Base-by-base conservation (phyloP, 2,888 invertebrate species). In the Drosophila neonasuta region DNA sequence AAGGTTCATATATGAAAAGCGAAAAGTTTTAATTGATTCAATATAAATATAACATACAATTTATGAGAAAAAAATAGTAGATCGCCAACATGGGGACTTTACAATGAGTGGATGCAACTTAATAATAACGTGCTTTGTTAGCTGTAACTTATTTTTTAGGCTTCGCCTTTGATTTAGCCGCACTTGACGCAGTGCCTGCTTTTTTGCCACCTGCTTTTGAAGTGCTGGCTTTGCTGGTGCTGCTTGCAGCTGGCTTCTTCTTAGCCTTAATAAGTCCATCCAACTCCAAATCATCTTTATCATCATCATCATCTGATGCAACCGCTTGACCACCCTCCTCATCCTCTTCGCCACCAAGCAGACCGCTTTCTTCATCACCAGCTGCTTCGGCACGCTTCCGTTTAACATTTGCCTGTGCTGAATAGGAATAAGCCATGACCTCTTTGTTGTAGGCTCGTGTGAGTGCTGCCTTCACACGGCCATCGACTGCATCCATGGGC, bases 401-500 rank as follows among this genome's bases (percentile, higher is more conserved):
- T 77, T 94, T 94, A 5, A 93, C 89, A 1, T 92, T 91, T 5
- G 93, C 91, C 45, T 93, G 94, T 84, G 86, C 89, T 9, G 96
- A 94, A 90, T 97, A 98, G 0, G 97, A 96, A 58, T 96, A 93
- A 59, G 95, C 92, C 50, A 93, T 92, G 0, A 94, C 93, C 73
- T 94, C 94, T 90, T 99, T 99, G 91, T 99, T 99, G 90, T 97
- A 97, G 0, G 95, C 92, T 44, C 98, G 93, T 0, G 99, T 99
- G 90, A 99, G 95, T 0, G 98, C 97, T 0, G 97, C 94, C 92
- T 99, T 99, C 0, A 97, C 95, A 91, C 96, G 96, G 11, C 94
- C 92, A 74, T 96, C 96, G 24, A 99, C 92, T 66, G 93, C 91
- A 51, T 94, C 93, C 92, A 96, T 94, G 0, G 95, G 95, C 90